Evolutionary conservation across 2,113 vertebrate species (phyloP).

Genomic region (Antigone vipio): DNA sequence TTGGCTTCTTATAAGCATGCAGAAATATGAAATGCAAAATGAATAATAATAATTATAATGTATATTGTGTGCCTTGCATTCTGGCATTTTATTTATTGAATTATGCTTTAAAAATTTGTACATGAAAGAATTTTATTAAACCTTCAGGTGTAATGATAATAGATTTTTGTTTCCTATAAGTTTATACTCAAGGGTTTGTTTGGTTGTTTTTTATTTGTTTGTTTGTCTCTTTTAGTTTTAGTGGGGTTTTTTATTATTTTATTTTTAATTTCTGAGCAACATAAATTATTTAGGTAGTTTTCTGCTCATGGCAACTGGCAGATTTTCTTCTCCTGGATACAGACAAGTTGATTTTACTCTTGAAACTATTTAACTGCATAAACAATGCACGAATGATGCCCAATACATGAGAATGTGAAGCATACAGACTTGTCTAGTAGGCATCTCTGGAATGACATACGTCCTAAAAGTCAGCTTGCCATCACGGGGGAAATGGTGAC

Average conservation of each 20-base stretch:
- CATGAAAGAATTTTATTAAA: not conserved
- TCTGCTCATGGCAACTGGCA: not conserved
- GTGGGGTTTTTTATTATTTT: not conserved
- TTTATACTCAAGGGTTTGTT: not conserved
- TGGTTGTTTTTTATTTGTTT: accelerated
- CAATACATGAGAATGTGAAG: slow-evolving; percentile 7
- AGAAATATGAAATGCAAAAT: not conserved
- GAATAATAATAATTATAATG: not conserved
- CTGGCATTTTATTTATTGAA: not conserved
- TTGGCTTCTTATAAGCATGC: not conserved
- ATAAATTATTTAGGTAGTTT: not conserved
- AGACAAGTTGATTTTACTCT: not conserved
- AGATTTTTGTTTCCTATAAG: not conserved
- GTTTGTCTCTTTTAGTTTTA: not conserved
- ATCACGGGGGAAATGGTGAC: slow-evolving; percentile 58
- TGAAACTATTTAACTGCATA: not conserved
- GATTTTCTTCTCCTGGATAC: not conserved
- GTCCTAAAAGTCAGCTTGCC: slow-evolving; percentile 51
- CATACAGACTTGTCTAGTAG: slow-evolving; percentile 30
- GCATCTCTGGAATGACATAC: slow-evolving; percentile 19
- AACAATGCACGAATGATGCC: not conserved
- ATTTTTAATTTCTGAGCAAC: not conserved
- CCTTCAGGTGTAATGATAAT: not conserved
- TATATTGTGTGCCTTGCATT: not conserved
- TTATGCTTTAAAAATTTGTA: not conserved